Percentiles rank a stretch among this genome's conserved stretches.
Evolutionary conservation across 2,797 vertebrate species (phyloP).

Genomic region (Eupleurogrammus muticus): DNA sequence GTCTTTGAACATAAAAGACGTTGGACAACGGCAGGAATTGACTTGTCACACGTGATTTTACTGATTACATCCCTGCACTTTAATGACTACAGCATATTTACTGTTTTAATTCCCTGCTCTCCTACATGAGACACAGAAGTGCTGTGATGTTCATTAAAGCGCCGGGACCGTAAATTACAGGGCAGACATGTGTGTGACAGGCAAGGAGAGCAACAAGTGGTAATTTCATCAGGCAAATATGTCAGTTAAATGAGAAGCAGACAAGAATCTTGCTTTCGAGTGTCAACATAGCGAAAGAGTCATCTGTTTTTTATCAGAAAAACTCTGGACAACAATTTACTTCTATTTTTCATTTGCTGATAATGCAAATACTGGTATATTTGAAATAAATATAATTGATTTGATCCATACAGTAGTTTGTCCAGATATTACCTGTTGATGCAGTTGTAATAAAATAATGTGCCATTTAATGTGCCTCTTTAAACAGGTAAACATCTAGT

Average conservation of each 20-base stretch:
- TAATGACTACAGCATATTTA: background rate
- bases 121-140: background rate
- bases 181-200: background rate
- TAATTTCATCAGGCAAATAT: background rate
- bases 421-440: no score
- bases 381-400: no score
- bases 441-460: no score
- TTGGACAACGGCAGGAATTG: no score
- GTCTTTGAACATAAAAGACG: background rate
- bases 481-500: no score
- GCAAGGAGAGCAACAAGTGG: background rate
- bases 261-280: background rate
- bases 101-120: background rate
- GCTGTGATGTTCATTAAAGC: background rate
- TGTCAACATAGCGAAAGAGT: background rate
- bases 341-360: background rate
- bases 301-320: background rate
- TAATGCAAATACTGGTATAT: no score
- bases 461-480: no score
- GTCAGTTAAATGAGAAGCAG: background rate
- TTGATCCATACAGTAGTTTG: no score
- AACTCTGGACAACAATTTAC: background rate
- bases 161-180: background rate
- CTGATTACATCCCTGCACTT: background rate
- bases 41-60: no score